Base-by-base conservation (phyloP, 2,888 invertebrate genomes). In the Bimastos eiseni region DNA sequence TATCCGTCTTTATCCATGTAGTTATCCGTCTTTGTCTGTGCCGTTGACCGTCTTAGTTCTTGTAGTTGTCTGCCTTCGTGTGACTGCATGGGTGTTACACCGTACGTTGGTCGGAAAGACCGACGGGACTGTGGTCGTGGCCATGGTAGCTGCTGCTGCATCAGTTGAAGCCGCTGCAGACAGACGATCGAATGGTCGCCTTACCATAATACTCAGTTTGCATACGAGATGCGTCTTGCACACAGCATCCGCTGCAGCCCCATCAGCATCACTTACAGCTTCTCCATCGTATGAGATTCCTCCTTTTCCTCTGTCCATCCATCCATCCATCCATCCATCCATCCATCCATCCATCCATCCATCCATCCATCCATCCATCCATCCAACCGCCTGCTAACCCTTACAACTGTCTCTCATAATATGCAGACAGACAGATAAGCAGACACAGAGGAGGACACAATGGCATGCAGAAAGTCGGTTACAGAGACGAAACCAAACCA, bases 201-300 rank as follows among this genome's bases (percentile, higher is more conserved):
- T 86, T 86, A 24, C 86, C 86, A 86, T 86, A 86, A 86, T 34
- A 21, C n/a, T 34, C 34, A 36, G 86, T 86, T 86, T 86, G 86
- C 86, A 37, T 86, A 36, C 36, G 37, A 86, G 37, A 34, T 86
- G 86, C 84, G 33, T 33, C 84, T 34, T 36, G 34, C 37, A 86
- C 37, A 6, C 86, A 11, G 36, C 86, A 37, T 33, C 86, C 70
- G 70, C 70, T n/a, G 70, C 70, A n/a, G 70, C 70, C 70, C n/a
- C 70, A 70, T 70, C 70, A 70, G 70, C 70, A 70, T 70, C 70
- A 70, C 70, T 70, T 70, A 70, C 70, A n/a, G 70, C 70, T 70
- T n/a, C 30, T 70, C 70, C 70, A 70, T 70, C 70, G 70, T 1
- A n/a, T n/a, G 70, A 3, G 70, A 3, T 70, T 70, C 70, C 70